Conservation (phyloP, 2,113 vertebrate genomes). For the Carlito syrichta region DNA sequence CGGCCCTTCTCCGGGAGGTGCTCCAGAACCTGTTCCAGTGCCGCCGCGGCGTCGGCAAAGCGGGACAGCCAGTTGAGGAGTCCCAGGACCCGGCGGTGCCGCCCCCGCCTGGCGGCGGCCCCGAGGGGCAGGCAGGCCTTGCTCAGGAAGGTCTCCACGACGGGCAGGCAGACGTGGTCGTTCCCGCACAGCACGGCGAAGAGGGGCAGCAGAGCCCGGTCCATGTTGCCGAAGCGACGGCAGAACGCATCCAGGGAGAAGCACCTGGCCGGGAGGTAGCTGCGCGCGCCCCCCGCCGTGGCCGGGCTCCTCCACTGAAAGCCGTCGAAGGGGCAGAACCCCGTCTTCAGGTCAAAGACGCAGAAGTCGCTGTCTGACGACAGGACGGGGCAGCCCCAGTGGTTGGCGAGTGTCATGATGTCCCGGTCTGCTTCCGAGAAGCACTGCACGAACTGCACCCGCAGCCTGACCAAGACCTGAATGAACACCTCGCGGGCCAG, state of each 20-base stretch:
- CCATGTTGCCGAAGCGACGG: conserved; percentile 82
- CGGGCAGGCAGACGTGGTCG: conserved; percentile 83
- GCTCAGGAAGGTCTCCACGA: conserved; percentile 81
- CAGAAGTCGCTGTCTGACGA: conserved; percentile 96
- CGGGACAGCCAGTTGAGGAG: conserved; percentile 90
- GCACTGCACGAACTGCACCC: conserved; percentile 89
- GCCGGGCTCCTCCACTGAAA: conserved; percentile 89
- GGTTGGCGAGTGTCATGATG: conserved; percentile 90
- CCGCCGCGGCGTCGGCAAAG: conserved; percentile 82
- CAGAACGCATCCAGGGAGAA: conserved; percentile 87
- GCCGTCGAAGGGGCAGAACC: conserved; percentile 88
- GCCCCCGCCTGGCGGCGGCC: conserved; percentile 63
- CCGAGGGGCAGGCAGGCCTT: conserved; percentile 55
- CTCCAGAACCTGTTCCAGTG: conserved; percentile 80
- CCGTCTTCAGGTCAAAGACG: conserved; percentile 91
- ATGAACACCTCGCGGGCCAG: conserved; percentile 88
- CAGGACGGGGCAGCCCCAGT: conserved; percentile 93
- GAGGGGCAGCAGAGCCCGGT: conserved; percentile 87
- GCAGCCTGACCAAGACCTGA: conserved; percentile 85
- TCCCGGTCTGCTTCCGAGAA: conserved; percentile 93
- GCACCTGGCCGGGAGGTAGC: conserved; percentile 86
- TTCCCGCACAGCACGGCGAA: conserved; percentile 92
- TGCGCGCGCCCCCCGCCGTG: conserved; percentile 53
- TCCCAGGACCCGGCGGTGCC: conserved; percentile 81
- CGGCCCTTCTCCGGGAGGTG: conserved; percentile 71